phyloP scores from a whole-genome alignment of 2,888 invertebrate genomes.

The Ophion slaviceki region DNA sequence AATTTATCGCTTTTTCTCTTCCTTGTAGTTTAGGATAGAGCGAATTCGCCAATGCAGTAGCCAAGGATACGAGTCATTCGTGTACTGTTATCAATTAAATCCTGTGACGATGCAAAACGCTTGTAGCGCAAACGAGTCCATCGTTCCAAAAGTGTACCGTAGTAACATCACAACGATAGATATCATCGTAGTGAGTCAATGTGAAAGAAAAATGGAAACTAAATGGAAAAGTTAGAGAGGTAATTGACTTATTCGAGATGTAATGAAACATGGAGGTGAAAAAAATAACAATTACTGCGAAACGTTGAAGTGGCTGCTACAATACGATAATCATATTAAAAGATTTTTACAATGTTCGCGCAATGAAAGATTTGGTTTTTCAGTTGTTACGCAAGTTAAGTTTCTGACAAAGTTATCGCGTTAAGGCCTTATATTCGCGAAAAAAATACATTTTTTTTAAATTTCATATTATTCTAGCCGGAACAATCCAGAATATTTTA shows the following conservation, averaged over 20 bases:
- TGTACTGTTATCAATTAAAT: constrained; percentile 53
- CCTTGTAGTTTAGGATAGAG: constrained; percentile 14
- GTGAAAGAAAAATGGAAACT: neutral
- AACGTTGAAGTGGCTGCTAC: too few species aligned
- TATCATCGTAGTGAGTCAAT: neutral
- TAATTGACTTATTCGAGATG: too few species aligned
- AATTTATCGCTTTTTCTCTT: neutral
- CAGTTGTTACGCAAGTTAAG: neutral
- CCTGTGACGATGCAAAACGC: constrained; percentile 49
- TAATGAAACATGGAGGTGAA: too few species aligned
- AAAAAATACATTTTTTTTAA: too few species aligned
- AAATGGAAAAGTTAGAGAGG: too few species aligned
- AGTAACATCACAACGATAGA: neutral
- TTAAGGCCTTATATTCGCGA: too few species aligned
- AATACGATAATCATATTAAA: too few species aligned
- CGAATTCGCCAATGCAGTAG: constrained; percentile 35
- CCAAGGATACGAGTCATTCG: constrained; percentile 42
- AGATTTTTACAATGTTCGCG: too few species aligned
- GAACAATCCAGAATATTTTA: too few species aligned
- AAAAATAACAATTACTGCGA: too few species aligned
- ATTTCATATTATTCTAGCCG: too few species aligned
- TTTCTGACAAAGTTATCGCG: neutral
- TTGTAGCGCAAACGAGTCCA: neutral
- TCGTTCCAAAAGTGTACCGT: neutral
- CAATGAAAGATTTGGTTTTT: too few species aligned